A percentile compares a stretch with the other conserved stretches of the same genome.
phyloP scores from a whole-genome alignment of 2,797 vertebrate genomes.

The Epinephelus awoara region DNA sequence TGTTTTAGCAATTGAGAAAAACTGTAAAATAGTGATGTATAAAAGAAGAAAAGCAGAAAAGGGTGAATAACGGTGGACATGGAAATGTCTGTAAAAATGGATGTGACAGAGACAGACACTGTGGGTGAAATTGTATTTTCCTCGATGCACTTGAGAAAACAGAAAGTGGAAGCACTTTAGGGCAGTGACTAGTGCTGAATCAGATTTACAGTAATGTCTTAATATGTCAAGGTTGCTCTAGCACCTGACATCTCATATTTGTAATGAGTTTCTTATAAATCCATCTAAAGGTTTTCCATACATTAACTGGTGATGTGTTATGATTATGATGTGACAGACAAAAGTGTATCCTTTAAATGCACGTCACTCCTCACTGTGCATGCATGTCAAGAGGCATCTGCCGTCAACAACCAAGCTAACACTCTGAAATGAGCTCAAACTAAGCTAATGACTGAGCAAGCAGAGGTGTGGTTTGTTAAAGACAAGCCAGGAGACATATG shows the following conservation, averaged over 20 bases:
- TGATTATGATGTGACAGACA: constrained; percentile 17
- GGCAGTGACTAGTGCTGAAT: constrained; percentile 75
- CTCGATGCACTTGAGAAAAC: constrained; percentile 72
- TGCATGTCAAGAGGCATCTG: constrained; percentile 18
- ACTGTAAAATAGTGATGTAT: not conserved
- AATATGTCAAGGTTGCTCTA: constrained; percentile 76
- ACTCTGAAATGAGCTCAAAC: constrained; percentile 22
- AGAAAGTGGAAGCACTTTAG: constrained; percentile 69
- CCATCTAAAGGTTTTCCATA: constrained; percentile 1
- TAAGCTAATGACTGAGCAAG: constrained; percentile 11
- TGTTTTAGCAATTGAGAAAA: too few species aligned
- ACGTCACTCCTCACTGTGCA: not conserved
- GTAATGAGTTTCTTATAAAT: not conserved
- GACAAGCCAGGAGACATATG: too few species aligned
- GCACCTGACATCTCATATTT: constrained; percentile 40
- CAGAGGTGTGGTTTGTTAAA: not conserved
- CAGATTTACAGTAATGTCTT: constrained; percentile 75
- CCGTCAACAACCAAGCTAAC: constrained; percentile 1
- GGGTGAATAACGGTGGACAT: constrained; percentile 24
- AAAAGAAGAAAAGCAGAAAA: constrained; percentile 13
- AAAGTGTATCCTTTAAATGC: constrained; percentile 8
- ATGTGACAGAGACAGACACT: constrained; percentile 69
- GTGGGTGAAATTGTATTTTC: constrained; percentile 72
- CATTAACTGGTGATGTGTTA: not conserved
- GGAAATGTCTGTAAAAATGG: constrained; percentile 37